Base-by-base conservation (phyloP, 2,797 vertebrate species). In the Pagetopsis macropterus region DNA sequence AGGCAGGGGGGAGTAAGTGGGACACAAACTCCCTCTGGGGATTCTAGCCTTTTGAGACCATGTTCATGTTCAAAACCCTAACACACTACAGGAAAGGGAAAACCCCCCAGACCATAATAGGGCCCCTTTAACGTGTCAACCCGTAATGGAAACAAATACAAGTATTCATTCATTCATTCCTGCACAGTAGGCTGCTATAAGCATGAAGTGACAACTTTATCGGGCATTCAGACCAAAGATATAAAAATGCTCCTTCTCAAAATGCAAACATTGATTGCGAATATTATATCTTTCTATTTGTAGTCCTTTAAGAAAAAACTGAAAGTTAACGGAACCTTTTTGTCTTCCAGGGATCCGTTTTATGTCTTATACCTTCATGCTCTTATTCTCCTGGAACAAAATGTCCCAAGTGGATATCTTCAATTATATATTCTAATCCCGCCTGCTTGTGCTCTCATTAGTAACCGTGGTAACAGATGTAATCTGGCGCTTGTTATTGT, bases 381-480 rank as follows among this genome's bases (percentile, higher is more conserved):
- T 27, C 31, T 72, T 60, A 58, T 44, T 67, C 51, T 60, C 14
- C 76, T 33, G 17, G 73, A 81, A 80, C 73, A 75, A 86, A 84
- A 79, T 83, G 81, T 77, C 46, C 79, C 43, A 16, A 56, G 57
- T 67, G 76, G 66, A 82, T 59, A 51, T 64, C 55, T 67, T 84
- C 65, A 82, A 81, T 83, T 83, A 75, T n/a, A 78, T 64, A 75
- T 88, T 76, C 72, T 72, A 87, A 85, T 83, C 72, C 75, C 14
- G 68, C 23, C 76, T 76, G 45, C 67, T 43, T 78, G 57, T 48
- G 70, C 19, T 15, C 60, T 86, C 82, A 81, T 87, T 87, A 78
- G 86, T 89, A 76, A 81, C 89, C 57, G 17, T 72, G 83, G 86
- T 82, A 86, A 91, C 85, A 69, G 52, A 89, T 87, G 67, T 75